phyloP scores from a whole-genome alignment of 2,888 invertebrate genomes.

The Meandrusa payeni region DNA sequence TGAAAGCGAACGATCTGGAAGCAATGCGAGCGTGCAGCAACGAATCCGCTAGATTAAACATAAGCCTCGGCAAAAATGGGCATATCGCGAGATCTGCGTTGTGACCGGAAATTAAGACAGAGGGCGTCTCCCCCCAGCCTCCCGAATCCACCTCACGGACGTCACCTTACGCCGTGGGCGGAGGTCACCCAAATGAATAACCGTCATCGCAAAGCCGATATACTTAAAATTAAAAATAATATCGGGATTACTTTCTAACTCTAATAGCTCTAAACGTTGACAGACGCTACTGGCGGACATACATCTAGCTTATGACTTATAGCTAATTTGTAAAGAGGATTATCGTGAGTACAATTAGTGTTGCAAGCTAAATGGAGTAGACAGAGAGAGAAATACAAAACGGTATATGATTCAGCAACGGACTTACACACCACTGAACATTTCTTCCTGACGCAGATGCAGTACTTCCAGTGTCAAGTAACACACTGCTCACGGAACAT shows the following conservation, averaged over 20 bases:
- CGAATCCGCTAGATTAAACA: constrained; percentile 21
- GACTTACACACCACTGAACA: no score
- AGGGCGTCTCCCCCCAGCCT: constrained; percentile 42
- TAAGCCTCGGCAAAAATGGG: constrained; percentile 35
- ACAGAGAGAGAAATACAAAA: no score
- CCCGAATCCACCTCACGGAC: constrained; percentile 57
- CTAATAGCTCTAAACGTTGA: no score
- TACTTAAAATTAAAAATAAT: constrained; percentile 3
- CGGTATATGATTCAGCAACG: no score
- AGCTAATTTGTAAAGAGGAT: no score
- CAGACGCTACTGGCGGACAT: no score
- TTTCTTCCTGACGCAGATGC: no score
- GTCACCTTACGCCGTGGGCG: constrained; percentile 64
- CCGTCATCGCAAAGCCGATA: background rate
- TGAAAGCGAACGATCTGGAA: background rate
- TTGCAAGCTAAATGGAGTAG: no score
- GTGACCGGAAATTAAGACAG: constrained; percentile 76
- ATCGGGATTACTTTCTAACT: background rate
- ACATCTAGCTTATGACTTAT: no score
- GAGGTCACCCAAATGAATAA: constrained; percentile 23
- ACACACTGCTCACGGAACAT: no score
- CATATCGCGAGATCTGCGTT: constrained; percentile 56
- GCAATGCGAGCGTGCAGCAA: background rate
- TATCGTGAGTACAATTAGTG: no score
- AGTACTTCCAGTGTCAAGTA: no score